phyloP scores from a whole-genome alignment of 2,888 invertebrate genomes.

The Eilema depressum region DNA sequence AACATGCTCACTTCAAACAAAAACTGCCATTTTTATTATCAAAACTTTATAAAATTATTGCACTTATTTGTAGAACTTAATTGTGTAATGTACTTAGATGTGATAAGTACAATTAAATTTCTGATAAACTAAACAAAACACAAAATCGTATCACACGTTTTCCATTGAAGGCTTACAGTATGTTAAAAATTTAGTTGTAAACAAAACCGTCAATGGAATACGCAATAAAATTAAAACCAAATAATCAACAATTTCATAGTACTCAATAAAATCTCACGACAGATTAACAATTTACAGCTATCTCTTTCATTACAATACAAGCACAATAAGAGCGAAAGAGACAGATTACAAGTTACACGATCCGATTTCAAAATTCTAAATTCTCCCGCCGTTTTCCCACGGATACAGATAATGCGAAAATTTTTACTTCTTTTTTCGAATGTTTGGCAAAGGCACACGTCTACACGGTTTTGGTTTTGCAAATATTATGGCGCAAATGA shows the following conservation, averaged over 20 bases:
- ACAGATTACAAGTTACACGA: constrained; percentile 23
- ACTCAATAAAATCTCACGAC: constrained; percentile 19
- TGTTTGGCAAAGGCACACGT: constrained; percentile 64
- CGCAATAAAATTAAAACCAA: not conserved
- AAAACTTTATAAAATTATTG: constrained; percentile 14
- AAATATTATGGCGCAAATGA: constrained; percentile 78
- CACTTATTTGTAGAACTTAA: constrained; percentile 32
- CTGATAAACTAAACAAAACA: constrained; percentile 2
- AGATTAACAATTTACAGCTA: constrained; percentile 24
- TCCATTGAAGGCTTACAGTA: constrained; percentile 24
- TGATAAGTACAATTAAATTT: constrained; percentile 17
- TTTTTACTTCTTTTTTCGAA: constrained; percentile 50
- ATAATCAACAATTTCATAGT: constrained; percentile 22
- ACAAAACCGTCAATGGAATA: constrained; percentile 25
- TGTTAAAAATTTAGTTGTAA: not conserved
- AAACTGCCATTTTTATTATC: constrained; percentile 20
- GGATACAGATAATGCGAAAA: constrained; percentile 38
- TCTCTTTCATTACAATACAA: constrained; percentile 29
- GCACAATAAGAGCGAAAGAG: constrained; percentile 26
- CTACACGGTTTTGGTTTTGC: constrained; percentile 73
- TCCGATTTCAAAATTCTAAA: constrained; percentile 37
- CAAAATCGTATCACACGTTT: not conserved
- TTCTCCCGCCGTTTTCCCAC: constrained; percentile 44
- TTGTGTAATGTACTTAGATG: constrained; percentile 23
- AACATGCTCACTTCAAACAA: constrained; percentile 51